Base-by-base conservation (phyloP, 2,797 vertebrate genomes). In the Furcifer pardalis region DNA sequence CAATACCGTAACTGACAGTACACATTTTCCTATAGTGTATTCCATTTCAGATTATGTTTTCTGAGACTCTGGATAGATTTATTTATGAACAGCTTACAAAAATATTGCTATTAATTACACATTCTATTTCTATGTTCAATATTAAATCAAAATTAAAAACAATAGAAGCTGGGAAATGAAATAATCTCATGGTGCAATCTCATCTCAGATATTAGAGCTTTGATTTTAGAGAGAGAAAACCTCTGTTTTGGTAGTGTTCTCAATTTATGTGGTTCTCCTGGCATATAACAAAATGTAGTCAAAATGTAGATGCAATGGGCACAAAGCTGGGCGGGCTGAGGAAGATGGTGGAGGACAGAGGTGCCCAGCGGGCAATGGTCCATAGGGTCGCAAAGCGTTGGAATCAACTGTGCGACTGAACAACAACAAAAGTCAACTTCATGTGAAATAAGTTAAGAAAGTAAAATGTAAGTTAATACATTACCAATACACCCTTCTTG, bases 371-470 rank as follows among this genome's bases (percentile, higher is more conserved):
- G n/a, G n/a, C n/a, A n/a, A n/a, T n/a, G n/a, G n/a, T n/a, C n/a
- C n/a, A n/a, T n/a, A n/a, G n/a, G n/a, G n/a, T n/a, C n/a, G n/a
- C n/a, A n/a, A n/a, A n/a, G n/a, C n/a, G n/a, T n/a, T n/a, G n/a
- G n/a, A n/a, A n/a, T n/a, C n/a, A n/a, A n/a, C n/a, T n/a, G n/a
- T n/a, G n/a, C n/a, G n/a, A n/a, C n/a, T n/a, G n/a, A n/a, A n/a
- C n/a, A n/a, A n/a, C n/a, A n/a, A 79, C 44, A 60, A n/a, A 65
- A 69, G 62, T 23, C 59, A n/a, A 66, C 59, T 65, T 27, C 25
- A n/a, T 23, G 79, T 65, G 69, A 76, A 85, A 44, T 66, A 85
- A 21, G 44, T 80, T 60, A 85, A 81, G 49, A 32, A 85, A 81
- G 44, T 25, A 80, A 80, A 37, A 85, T 9, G 60, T 56, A 66